These are phyloP conservation scores for Euthynnus affinis DNA, from an alignment of 2,797 vertebrate species.

Conservation along the genomic window DNA sequence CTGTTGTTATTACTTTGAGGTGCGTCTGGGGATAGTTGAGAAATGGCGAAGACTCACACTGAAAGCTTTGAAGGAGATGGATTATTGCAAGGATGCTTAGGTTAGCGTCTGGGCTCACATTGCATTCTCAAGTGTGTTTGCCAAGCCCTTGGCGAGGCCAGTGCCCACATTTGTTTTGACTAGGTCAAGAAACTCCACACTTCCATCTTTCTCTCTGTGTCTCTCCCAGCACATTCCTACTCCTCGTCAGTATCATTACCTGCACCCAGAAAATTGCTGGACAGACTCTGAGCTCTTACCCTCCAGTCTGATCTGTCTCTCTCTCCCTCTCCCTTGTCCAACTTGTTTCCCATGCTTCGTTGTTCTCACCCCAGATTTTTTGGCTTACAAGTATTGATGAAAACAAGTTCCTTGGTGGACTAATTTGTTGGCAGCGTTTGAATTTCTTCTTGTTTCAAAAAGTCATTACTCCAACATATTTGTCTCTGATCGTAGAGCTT, in stretches of 20 bases:
- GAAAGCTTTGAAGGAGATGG: conserved; percentile 57
- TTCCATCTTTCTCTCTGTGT: conserved; percentile 54
- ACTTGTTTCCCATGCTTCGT: conserved; percentile 60
- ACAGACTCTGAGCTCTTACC: conserved; percentile 15
- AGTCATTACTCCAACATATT: conserved; percentile 55
- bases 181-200: conserved; percentile 69
- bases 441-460: conserved; percentile 48
- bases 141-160: conserved; percentile 64
- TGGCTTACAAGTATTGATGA: conserved; percentile 57
- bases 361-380: conserved; percentile 49
- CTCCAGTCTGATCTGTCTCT: conserved; percentile 24
- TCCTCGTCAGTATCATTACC: conserved; percentile 61
- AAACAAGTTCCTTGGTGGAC: conserved; percentile 59
- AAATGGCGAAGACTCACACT: conserved; percentile 51
- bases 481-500: conserved; percentile 50
- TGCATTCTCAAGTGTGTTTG: conserved; percentile 46
- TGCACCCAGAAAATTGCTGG: conserved; percentile 55
- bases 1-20: conserved; percentile 60
- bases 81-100: conserved; percentile 63
- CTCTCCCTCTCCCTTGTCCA: conserved; percentile 3
- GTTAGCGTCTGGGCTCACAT: conserved; percentile 66
- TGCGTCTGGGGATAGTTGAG: conserved; percentile 61
- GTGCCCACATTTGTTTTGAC: conserved; percentile 78
- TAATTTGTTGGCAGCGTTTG: conserved; percentile 47
- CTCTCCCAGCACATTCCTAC: conserved; percentile 62